phyloP scores from a whole-genome alignment of 2,797 vertebrate genomes.

The Tenualosa thibaudeaui region DNA sequence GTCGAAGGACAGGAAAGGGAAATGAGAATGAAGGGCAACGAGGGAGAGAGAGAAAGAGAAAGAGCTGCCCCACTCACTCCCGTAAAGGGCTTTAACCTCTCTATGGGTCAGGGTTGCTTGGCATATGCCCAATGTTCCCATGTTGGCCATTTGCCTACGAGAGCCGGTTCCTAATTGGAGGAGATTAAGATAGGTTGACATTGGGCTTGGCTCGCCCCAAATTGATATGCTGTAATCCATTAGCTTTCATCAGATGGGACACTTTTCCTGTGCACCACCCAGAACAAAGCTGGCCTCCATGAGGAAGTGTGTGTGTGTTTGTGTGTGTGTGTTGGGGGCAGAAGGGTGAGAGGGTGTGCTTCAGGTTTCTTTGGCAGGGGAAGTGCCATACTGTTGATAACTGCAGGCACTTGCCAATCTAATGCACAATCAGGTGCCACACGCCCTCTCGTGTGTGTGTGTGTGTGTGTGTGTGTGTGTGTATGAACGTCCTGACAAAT shows the following conservation, averaged over 20 bases:
- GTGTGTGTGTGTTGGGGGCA: neutral
- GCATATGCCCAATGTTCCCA: conserved; percentile 67
- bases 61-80: conserved; percentile 42
- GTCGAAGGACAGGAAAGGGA: neutral
- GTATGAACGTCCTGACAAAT: conserved; percentile 59
- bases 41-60: conserved; percentile 35
- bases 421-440: conserved; percentile 46
- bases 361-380: conserved; percentile 48
- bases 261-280: conserved; percentile 47
- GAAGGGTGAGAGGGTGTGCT: conserved; percentile 27
- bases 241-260: conserved; percentile 75
- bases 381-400: conserved; percentile 56
- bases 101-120: conserved; percentile 65
- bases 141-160: conserved; percentile 75
- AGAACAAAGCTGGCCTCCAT: conserved; percentile 60
- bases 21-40: conserved; percentile 46
- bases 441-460: conserved; percentile 2
- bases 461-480: conserved; percentile 28
- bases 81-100: conserved; percentile 62
- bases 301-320: conserved; percentile 69
- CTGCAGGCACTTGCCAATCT: conserved; percentile 54
- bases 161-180: conserved; percentile 74
- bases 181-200: conserved; percentile 76
- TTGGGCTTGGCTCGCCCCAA: conserved; percentile 60
- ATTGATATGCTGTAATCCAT: conserved; percentile 77